Conservation (phyloP, 2,797 vertebrate genomes). For the Chloroceryle amazona region DNA sequence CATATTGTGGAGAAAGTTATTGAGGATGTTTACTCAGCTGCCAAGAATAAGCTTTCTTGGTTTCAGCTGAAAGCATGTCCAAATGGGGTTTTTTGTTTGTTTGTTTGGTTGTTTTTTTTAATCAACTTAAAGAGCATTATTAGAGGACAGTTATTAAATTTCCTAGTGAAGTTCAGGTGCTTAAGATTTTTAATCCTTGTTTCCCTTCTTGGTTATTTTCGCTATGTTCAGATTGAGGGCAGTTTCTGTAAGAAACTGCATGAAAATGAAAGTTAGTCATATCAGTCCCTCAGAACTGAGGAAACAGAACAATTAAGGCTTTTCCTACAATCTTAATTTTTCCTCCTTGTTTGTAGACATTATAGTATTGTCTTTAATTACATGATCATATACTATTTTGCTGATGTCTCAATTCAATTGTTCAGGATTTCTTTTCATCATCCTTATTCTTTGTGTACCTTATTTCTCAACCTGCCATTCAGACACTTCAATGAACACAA, state of each 20-base stretch:
- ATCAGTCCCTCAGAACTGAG: constrained; percentile 5
- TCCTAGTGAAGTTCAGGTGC: background rate
- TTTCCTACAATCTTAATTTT: constrained; percentile 51
- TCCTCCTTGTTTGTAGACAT: constrained; percentile 55
- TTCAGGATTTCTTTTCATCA: constrained; percentile 68
- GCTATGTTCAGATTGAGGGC: background rate
- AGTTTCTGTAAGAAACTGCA: background rate
- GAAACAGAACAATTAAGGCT: constrained; percentile 49
- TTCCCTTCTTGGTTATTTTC: background rate
- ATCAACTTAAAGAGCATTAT: background rate
- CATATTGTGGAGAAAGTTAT: background rate
- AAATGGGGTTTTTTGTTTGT: background rate
- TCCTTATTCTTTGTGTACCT: constrained; percentile 63
- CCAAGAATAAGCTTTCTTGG: background rate
- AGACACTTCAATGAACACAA: constrained; percentile 66
- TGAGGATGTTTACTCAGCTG: background rate
- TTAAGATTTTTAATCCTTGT: background rate
- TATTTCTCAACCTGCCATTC: constrained; percentile 71
- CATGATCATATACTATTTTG: constrained; percentile 66
- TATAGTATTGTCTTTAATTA: constrained; percentile 65
- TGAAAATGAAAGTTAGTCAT: background rate
- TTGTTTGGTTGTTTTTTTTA: background rate
- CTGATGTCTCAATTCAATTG: constrained; percentile 58
- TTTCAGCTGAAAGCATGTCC: background rate
- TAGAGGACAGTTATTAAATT: background rate